Evolutionary conservation across 2,113 vertebrate species (phyloP).

Genomic region (Deroptyus accipitrinus): DNA sequence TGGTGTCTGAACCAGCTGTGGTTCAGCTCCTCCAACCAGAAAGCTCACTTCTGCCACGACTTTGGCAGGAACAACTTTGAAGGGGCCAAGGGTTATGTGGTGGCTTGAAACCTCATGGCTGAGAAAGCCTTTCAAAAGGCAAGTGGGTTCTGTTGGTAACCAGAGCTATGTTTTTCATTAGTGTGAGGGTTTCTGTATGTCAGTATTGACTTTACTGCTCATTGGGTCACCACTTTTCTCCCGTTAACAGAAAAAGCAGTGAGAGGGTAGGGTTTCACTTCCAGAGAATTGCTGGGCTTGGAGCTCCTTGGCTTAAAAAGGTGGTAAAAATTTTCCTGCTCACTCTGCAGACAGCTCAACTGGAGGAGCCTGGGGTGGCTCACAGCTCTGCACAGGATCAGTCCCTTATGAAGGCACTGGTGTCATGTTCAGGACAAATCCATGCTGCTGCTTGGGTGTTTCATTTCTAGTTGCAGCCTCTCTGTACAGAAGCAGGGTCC

Average conservation of each 20-base stretch:
- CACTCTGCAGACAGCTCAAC: neutral
- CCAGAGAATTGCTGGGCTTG: neutral
- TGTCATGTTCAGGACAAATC: neutral
- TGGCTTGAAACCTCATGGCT: neutral
- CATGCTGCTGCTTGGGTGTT: neutral
- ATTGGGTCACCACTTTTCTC: neutral
- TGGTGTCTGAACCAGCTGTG: neutral
- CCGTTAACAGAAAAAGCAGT: accelerated
- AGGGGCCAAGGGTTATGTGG: neutral
- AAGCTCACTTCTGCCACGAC: neutral
- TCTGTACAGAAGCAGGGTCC: neutral
- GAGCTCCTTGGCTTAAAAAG: neutral
- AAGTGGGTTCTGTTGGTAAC: neutral
- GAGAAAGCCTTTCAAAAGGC: neutral
- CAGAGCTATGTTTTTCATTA: neutral
- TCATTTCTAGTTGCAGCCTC: neutral
- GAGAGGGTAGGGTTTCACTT: neutral
- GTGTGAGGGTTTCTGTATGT: neutral
- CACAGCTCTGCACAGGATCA: neutral
- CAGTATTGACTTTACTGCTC: neutral
- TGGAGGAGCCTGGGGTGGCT: neutral
- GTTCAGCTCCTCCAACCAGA: neutral
- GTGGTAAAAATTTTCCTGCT: neutral
- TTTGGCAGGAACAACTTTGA: neutral
- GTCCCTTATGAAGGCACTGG: neutral